Percentiles rank a stretch among this genome's conserved stretches.
These are phyloP conservation scores for Pygmarrhopalites habei DNA, from an alignment of 1,140 invertebrate species.

Conservation along the genomic window DNA sequence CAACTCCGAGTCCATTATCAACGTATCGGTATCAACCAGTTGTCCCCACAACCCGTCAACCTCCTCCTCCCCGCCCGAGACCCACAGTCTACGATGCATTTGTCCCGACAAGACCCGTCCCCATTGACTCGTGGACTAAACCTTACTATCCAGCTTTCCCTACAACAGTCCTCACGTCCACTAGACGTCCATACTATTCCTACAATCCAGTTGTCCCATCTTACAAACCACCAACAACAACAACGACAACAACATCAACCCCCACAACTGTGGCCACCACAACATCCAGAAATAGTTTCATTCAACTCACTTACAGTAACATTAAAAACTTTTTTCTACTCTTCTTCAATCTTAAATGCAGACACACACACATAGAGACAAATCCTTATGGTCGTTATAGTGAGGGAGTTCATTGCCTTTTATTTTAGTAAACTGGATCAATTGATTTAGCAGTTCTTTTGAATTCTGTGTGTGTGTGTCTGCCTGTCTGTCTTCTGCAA, in stretches of 20 bases:
- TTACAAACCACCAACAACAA: neutral
- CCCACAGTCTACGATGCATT: neutral
- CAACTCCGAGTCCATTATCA: neutral
- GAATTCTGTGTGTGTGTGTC: too few relatives aligned
- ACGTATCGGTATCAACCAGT: neutral
- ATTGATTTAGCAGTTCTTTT: too few relatives aligned
- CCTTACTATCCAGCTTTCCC: neutral
- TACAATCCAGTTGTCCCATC: neutral
- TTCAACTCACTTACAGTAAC: constrained; percentile 38
- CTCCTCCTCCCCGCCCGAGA: neutral
- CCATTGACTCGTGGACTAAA: neutral
- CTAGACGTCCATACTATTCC: constrained; percentile 10
- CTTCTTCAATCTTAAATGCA: too few relatives aligned
- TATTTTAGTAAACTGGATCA: too few relatives aligned
- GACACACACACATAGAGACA: too few relatives aligned
- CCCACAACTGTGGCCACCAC: constrained; percentile 19
- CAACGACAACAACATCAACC: constrained; percentile 3
- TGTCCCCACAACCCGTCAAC: neutral
- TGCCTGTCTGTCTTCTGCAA: too few relatives aligned
- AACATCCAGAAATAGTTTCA: constrained; percentile 35
- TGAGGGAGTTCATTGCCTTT: neutral
- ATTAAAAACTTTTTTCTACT: constrained; percentile 3
- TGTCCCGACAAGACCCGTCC: neutral
- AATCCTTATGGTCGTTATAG: neutral
- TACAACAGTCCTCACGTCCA: too few relatives aligned